These are phyloP conservation scores for Hoplostethus mediterraneus DNA, from an alignment of 2,797 vertebrate genomes.

Conservation along the genomic window DNA sequence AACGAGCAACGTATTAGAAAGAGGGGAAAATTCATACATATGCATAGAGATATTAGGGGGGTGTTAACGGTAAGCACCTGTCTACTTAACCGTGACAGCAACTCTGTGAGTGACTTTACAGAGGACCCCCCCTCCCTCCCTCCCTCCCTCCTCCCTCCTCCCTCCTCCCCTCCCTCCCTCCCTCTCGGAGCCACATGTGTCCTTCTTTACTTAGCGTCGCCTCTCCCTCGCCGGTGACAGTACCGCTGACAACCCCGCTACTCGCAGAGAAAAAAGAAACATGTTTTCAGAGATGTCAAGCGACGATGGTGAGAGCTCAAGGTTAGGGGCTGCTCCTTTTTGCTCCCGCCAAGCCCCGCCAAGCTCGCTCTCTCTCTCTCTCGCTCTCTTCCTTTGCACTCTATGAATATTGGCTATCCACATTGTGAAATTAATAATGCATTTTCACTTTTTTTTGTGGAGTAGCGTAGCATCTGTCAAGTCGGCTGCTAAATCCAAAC, in stretches of 20 bases:
- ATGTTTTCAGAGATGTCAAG: slow-evolving; percentile 81
- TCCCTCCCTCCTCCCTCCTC: slow-evolving; percentile 70
- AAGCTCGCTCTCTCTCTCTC: no score
- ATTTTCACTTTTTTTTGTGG: slow-evolving; percentile 58
- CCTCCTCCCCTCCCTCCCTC: slow-evolving; percentile 70
- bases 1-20: slow-evolving; percentile 93
- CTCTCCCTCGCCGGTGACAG: slow-evolving; percentile 78
- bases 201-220: slow-evolving; percentile 91
- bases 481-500: slow-evolving; percentile 71
- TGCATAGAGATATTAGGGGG: slow-evolving; percentile 97
- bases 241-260: slow-evolving; percentile 79
- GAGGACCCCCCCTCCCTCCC: slow-evolving; percentile 67
- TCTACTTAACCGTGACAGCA: slow-evolving; percentile 97
- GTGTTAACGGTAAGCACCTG: slow-evolving; percentile 97
- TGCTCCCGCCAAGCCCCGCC: slow-evolving; percentile 13
- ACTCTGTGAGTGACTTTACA: slow-evolving; percentile 96
- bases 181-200: slow-evolving; percentile 90
- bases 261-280: slow-evolving; percentile 80
- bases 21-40: slow-evolving; percentile 92
- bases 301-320: slow-evolving; percentile 79
- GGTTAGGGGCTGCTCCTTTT: slow-evolving; percentile 77
- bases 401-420: slow-evolving; percentile 71
- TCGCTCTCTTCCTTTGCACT: slow-evolving; percentile 49
- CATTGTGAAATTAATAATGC: slow-evolving; percentile 81
- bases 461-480: slow-evolving; percentile 75